phyloP scores from a whole-genome alignment of 2,113 vertebrate species.

The Struthidea cinerea region DNA sequence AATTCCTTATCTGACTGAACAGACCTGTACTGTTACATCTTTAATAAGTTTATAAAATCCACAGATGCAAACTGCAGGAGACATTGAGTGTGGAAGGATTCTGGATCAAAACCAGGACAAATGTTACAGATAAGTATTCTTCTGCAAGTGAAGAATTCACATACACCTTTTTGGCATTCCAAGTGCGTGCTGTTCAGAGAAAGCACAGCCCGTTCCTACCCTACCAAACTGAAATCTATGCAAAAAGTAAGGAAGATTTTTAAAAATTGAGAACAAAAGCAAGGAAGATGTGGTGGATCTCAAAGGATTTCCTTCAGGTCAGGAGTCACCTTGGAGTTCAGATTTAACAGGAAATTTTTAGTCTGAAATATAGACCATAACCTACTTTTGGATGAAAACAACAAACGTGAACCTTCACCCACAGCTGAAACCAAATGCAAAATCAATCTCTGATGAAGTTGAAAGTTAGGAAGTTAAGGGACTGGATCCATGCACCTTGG shows the following conservation, averaged over 20 bases:
- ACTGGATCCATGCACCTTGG: neutral
- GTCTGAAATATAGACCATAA: neutral
- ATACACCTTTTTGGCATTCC: neutral
- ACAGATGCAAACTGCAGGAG: neutral
- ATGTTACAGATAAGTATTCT: neutral
- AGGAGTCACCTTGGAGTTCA: neutral
- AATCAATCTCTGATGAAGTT: neutral
- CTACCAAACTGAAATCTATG: neutral
- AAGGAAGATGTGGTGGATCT: slow-evolving; percentile 3
- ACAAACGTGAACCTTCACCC: neutral
- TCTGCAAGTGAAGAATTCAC: neutral
- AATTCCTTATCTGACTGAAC: neutral
- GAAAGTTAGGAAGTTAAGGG: neutral
- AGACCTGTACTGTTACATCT: neutral
- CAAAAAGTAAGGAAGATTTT: slow-evolving; percentile 32
- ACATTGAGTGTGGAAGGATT: neutral
- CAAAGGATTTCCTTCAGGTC: slow-evolving; percentile 54
- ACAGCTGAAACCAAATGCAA: neutral
- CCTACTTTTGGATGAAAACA: neutral
- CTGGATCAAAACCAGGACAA: neutral
- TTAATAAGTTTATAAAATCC: neutral
- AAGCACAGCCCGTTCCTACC: neutral
- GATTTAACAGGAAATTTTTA: slow-evolving; percentile 35
- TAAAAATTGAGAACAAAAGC: slow-evolving; percentile 26
- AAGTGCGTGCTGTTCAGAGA: neutral